These are phyloP conservation scores for Eupithecia tripunctaria DNA, from an alignment of 2,888 invertebrate genomes.

Conservation along the genomic window DNA sequence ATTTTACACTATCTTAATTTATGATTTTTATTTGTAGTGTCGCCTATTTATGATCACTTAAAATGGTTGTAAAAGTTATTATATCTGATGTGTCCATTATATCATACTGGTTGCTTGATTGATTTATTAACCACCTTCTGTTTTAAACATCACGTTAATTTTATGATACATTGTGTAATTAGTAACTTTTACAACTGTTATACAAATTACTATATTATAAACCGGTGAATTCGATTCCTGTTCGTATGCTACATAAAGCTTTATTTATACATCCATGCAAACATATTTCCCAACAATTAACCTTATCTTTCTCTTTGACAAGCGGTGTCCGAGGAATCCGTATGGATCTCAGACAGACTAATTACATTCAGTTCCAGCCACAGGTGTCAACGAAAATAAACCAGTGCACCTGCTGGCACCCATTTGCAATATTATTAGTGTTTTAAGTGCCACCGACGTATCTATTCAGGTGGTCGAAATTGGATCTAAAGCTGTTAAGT, in stretches of 20 bases:
- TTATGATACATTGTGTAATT: neutral
- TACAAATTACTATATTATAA: neutral
- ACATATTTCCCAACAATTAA: conserved; percentile 9
- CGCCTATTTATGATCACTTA: conserved; percentile 13
- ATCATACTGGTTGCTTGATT: conserved; percentile 12
- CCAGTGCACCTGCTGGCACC: conserved; percentile 54
- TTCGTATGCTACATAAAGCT: neutral
- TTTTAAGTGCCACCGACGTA: conserved; percentile 25
- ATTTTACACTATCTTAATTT: conserved; percentile 42
- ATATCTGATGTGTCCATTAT: neutral
- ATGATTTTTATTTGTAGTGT: conserved; percentile 42
- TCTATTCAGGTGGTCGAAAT: neutral
- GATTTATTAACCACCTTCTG: neutral
- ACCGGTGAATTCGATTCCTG: neutral
- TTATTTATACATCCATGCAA: neutral
- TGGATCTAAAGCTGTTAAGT: neutral
- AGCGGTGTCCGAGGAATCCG: conserved; percentile 24
- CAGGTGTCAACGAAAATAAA: conserved; percentile 61
- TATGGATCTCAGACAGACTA: conserved; percentile 27
- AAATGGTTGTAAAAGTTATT: conserved; percentile 15
- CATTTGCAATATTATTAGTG: conserved; percentile 51
- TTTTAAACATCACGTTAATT: neutral
- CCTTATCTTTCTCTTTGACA: conserved; percentile 8
- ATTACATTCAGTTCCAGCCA: conserved; percentile 47
- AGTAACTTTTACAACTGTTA: neutral